Evolutionary conservation across 2,113 vertebrate genomes (phyloP), one percentile per base, ranked within the genome.

Genomic region (Eleginops maclovinus): DNA sequence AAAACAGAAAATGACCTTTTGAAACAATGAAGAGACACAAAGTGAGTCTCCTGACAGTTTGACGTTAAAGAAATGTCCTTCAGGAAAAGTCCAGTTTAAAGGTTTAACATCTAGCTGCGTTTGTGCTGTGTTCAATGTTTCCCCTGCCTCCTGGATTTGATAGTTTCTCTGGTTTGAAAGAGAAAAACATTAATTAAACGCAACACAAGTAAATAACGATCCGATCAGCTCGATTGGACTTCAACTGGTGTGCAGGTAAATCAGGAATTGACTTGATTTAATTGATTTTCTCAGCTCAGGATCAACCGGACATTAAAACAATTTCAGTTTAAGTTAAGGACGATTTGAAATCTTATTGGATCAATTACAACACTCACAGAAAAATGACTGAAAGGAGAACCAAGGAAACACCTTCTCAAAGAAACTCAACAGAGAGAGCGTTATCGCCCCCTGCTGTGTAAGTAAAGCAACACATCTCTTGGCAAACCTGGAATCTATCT

Each of bases 391-490:
- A 50, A 60, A 47, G 28, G 13, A 50, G 64, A 40, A 36, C 22
- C 12, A 40, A n/a, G 49, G 17, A 11, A 40, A 22, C 12, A 46
- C 21, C 8, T 26, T 46, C 4, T 22, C 13, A n/a, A 36, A 14
- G 28, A 41, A 60, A 5, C 14, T 9, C 0, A 3, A 1, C 16
- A 64, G 15, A 13, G 21, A 16, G n/a, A n/a, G 61, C 77, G 60
- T 31, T 80, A 81, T 73, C 83, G 1, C 77, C 83, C 19, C 77
- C 80, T 88, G 68, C 69, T 83, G 83, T 17, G 41, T 28, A 4
- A 28, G 16, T 16, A 6, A 21, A 15, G 13, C 26, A 16, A 13
- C 31, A 40, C 70, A 17, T 15, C 21, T 15, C 21, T 40, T 24
- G 19, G 26, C 15, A 22, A 58, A 31, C 64, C 22, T 36, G 19